Conservation (phyloP, 2,113 vertebrate genomes). For the Calyptommatus sinebrachiatus region DNA sequence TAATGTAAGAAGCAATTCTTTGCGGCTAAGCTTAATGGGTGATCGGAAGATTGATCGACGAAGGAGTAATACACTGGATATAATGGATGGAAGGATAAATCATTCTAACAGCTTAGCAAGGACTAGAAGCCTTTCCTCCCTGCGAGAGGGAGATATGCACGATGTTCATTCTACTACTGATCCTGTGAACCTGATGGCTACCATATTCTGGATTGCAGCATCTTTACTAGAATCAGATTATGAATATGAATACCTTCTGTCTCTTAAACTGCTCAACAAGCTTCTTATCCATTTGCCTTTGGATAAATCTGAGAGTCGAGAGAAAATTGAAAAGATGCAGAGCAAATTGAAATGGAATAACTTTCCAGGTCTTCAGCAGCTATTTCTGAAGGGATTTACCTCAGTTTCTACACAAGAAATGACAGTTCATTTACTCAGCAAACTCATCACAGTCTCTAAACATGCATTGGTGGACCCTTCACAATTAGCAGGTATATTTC, state of each 20-base stretch:
- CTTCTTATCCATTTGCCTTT: slow-evolving; percentile 92
- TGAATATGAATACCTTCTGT: slow-evolving; percentile 95
- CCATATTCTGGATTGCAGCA: slow-evolving; percentile 95
- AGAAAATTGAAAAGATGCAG: slow-evolving; percentile 90
- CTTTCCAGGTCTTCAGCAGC: slow-evolving; percentile 94
- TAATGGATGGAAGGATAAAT: slow-evolving; percentile 87
- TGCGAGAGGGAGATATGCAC: slow-evolving; percentile 82
- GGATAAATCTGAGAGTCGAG: slow-evolving; percentile 89
- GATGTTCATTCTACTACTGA: slow-evolving; percentile 85
- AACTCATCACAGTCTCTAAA: slow-evolving; percentile 90
- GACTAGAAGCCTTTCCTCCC: slow-evolving; percentile 92
- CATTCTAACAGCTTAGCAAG: slow-evolving; percentile 88
- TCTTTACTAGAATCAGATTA: slow-evolving; percentile 97
- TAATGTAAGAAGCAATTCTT: slow-evolving; percentile 87
- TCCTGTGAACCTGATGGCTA: slow-evolving; percentile 93
- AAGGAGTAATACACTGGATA: slow-evolving; percentile 94
- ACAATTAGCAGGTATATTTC: slow-evolving; percentile 84
- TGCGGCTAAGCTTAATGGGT: slow-evolving; percentile 84
- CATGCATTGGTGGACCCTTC: slow-evolving; percentile 91
- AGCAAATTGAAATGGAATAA: slow-evolving; percentile 93
- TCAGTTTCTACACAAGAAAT: slow-evolving; percentile 95
- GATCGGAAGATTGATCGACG: slow-evolving; percentile 85
- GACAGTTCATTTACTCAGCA: slow-evolving; percentile 95
- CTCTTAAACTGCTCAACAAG: slow-evolving; percentile 92
- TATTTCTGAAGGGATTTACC: slow-evolving; percentile 98